A percentile compares a stretch with the other conserved stretches of the same genome.
These are phyloP conservation scores for Parascotia fuliginaria DNA, from an alignment of 2,888 invertebrate species.

Conservation along the genomic window DNA sequence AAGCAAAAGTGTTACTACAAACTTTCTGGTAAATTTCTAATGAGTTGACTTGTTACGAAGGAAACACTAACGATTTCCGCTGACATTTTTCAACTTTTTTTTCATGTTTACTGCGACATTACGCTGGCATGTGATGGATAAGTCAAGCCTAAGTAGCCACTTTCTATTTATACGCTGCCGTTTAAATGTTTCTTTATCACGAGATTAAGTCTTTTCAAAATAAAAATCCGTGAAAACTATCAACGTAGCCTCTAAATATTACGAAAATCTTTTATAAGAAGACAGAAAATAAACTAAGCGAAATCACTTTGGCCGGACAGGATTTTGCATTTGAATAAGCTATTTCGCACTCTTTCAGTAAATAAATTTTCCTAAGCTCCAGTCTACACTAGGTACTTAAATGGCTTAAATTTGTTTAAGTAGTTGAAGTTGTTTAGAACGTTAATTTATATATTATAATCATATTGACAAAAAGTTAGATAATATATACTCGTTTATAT, in stretches of 20 bases:
- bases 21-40: conserved; percentile 35
- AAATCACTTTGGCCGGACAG: conserved; percentile 42
- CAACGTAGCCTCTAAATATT: conserved; percentile 3
- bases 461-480: background rate
- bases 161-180: background rate
- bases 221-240: conserved; percentile 10
- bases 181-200: background rate
- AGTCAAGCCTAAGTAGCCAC: background rate
- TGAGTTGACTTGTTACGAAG: conserved; percentile 16
- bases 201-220: background rate
- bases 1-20: conserved; percentile 36
- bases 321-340: conserved; percentile 48
- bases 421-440: too few relatives aligned
- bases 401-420: conserved; percentile 10
- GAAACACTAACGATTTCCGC: conserved; percentile 29
- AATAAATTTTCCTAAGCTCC: conserved; percentile 37
- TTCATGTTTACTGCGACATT: conserved; percentile 13
- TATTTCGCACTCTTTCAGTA: conserved; percentile 40
- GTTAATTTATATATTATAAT: too few relatives aligned
- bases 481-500: background rate
- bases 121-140: conserved; percentile 1
- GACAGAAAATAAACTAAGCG: conserved; percentile 35
- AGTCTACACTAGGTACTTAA: conserved; percentile 32
- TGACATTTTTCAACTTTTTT: conserved; percentile 27
- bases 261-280: conserved; percentile 21